These are phyloP conservation scores for Arizona elegans DNA, from an alignment of 2,113 vertebrate species.

Conservation along the genomic window DNA sequence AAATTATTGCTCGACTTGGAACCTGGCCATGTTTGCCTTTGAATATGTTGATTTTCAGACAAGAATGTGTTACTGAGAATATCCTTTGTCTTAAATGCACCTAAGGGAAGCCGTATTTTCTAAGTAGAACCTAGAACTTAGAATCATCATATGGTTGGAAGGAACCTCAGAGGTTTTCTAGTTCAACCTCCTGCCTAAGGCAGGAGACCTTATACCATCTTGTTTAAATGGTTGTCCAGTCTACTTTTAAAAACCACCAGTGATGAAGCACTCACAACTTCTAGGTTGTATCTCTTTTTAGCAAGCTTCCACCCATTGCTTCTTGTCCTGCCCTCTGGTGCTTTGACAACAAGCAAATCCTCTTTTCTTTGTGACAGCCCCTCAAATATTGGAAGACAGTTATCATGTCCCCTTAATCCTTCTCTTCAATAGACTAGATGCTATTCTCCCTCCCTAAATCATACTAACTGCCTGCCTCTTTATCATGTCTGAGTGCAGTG, in stretches of 20 bases:
- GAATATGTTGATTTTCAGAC: background rate
- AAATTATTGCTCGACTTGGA: background rate
- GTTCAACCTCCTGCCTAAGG: background rate
- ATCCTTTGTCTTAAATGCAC: background rate
- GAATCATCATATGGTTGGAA: background rate
- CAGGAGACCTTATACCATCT: background rate
- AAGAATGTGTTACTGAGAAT: background rate
- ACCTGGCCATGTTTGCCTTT: background rate
- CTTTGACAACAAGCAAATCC: background rate
- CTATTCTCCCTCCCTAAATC: background rate
- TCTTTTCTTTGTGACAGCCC: background rate
- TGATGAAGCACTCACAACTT: background rate
- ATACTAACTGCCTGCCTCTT: background rate
- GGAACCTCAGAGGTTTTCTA: background rate
- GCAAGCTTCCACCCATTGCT: background rate
- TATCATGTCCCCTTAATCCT: background rate
- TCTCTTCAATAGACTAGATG: background rate
- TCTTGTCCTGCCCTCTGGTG: background rate
- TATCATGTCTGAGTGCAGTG: background rate
- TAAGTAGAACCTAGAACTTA: background rate
- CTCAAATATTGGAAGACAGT: background rate
- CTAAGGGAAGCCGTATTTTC: background rate
- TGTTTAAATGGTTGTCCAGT: background rate
- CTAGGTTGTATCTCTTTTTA: background rate
- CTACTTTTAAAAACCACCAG: background rate